Conservation (phyloP, 1,140 invertebrate species). For the Bombus waltoni region DNA sequence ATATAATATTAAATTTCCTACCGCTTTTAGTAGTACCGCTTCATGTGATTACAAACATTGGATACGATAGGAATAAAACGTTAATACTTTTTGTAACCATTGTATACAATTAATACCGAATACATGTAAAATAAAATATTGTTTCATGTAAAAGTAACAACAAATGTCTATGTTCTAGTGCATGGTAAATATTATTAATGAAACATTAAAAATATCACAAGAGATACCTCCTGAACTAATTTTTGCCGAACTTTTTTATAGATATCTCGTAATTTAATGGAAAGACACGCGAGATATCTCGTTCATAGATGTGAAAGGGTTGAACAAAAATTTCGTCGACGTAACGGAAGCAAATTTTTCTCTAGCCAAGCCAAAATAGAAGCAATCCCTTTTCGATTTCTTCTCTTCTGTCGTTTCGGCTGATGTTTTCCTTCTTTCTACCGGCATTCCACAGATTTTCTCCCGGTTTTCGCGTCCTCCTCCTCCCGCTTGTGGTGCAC, state of each 20-base stretch:
- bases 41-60: too few relatives aligned
- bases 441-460: slow-evolving; percentile 43
- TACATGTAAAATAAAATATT: too few relatives aligned
- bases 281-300: background rate
- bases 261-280: background rate
- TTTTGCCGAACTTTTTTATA: background rate
- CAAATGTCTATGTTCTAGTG: too few relatives aligned
- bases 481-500: slow-evolving; percentile 49
- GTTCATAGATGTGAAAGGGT: background rate
- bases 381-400: background rate
- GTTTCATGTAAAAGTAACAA: too few relatives aligned
- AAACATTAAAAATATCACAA: too few relatives aligned
- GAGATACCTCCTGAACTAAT: background rate
- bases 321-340: background rate
- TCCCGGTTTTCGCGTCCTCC: slow-evolving; percentile 48
- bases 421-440: slow-evolving; percentile 8
- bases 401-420: background rate
- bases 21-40: too few relatives aligned
- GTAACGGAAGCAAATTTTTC: slow-evolving; percentile 2
- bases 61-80: too few relatives aligned
- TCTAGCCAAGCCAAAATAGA: background rate
- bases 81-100: too few relatives aligned
- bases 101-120: too few relatives aligned
- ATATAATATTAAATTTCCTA: too few relatives aligned
- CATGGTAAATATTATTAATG: too few relatives aligned